These are phyloP conservation scores for Caranx ignobilis DNA, from an alignment of 2,113 vertebrate species.

Conservation along the genomic window DNA sequence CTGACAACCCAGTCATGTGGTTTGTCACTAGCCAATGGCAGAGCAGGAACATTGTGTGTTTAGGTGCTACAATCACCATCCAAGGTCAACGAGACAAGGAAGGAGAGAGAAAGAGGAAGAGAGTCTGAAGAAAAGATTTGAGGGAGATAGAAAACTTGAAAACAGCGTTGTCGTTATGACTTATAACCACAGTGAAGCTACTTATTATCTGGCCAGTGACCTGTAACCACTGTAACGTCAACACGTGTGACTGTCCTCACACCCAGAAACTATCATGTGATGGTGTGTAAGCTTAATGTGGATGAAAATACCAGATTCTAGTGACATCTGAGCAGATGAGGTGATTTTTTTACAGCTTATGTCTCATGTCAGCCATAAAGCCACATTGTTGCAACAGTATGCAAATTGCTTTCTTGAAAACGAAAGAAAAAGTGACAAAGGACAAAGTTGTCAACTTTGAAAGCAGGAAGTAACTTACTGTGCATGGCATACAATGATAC, in stretches of 20 bases:
- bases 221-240: constrained; percentile 60
- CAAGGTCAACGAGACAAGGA: constrained; percentile 78
- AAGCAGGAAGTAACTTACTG: no score
- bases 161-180: constrained; percentile 52
- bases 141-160: constrained; percentile 5
- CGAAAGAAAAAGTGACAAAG: background rate
- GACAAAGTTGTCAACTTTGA: background rate
- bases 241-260: constrained; percentile 45
- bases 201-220: constrained; percentile 58
- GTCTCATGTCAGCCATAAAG: background rate
- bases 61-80: constrained; percentile 61
- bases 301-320: constrained; percentile 1
- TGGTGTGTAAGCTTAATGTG: background rate
- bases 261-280: constrained; percentile 46
- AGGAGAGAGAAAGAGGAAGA: constrained; percentile 24
- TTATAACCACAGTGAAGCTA: constrained; percentile 47
- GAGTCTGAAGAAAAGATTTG: constrained; percentile 22
- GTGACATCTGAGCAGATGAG: background rate
- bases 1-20: constrained; percentile 74
- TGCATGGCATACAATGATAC: no score
- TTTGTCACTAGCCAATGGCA: constrained; percentile 63
- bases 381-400: background rate
- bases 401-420: background rate
- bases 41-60: constrained; percentile 42
- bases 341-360: background rate